Conservation (phyloP, 1,140 invertebrate genomes). For the Anastrepha obliqua region DNA sequence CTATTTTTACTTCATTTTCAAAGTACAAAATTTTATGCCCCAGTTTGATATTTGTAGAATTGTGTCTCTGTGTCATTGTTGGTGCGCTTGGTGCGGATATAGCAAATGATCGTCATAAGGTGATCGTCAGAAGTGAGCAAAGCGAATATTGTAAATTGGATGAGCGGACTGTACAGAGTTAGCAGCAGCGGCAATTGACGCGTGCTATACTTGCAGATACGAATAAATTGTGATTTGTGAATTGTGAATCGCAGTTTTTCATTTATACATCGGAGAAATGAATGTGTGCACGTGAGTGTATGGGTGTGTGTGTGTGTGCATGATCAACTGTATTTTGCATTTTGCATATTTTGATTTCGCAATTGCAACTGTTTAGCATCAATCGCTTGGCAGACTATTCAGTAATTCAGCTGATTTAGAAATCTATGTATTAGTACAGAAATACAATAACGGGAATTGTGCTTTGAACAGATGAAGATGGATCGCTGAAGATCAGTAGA, state of each 20-base stretch:
- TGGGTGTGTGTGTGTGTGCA: not conserved
- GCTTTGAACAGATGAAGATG: not conserved
- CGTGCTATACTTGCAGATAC: constrained; percentile 20
- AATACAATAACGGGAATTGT: not conserved
- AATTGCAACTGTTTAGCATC: not conserved
- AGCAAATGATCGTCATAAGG: constrained; percentile 13
- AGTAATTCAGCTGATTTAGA: constrained; percentile 39
- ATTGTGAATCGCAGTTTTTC: constrained; percentile 8
- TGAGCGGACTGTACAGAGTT: not conserved
- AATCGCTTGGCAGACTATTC: not conserved
- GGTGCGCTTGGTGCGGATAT: constrained; percentile 17
- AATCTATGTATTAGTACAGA: not conserved
- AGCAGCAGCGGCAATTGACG: not conserved
- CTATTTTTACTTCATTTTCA: constrained; percentile 11
- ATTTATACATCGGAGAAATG: not conserved
- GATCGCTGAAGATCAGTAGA: not conserved
- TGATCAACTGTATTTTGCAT: constrained; percentile 21
- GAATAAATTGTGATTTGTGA: constrained; percentile 21
- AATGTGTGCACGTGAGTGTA: not conserved
- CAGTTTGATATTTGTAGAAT: not conserved
- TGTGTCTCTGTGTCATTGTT: constrained; percentile 12
- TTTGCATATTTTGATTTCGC: constrained; percentile 39
- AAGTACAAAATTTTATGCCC: not conserved
- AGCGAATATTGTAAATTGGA: not conserved
- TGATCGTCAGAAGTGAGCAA: constrained; percentile 40